phyloP scores from a whole-genome alignment of 2,113 vertebrate species.

The Sylvietta virens region DNA sequence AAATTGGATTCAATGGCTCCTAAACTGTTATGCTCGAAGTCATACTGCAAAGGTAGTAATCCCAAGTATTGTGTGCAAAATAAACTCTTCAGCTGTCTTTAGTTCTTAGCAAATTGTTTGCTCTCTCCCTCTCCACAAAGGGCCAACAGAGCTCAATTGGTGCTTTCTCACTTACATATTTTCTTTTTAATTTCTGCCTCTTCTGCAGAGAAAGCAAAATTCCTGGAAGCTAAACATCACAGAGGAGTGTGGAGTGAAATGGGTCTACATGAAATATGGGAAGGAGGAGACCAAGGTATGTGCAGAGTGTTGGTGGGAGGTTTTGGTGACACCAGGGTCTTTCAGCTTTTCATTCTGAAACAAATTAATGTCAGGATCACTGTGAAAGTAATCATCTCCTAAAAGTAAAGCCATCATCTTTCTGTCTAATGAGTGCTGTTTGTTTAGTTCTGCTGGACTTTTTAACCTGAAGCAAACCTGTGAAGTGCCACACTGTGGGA shows the following conservation, averaged over 20 bases:
- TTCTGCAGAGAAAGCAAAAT: not conserved
- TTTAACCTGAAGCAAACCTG: not conserved
- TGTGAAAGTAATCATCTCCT: not conserved
- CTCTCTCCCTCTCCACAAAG: not conserved
- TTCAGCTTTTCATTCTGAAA: not conserved
- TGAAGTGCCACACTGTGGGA: fast-evolving
- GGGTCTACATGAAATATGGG: fast-evolving
- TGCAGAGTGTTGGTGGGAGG: not conserved
- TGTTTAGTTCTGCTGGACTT: not conserved
- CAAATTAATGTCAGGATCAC: not conserved
- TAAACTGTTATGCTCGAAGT: not conserved
- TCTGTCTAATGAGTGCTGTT: not conserved
- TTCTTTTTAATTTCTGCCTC: not conserved
- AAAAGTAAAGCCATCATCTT: not conserved
- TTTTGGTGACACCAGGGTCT: not conserved
- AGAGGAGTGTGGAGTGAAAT: not conserved
- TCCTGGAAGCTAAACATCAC: not conserved
- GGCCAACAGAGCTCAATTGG: not conserved
- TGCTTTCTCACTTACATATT: not conserved
- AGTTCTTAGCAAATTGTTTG: not conserved
- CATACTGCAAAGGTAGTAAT: not conserved
- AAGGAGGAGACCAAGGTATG: not conserved
- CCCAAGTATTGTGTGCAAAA: not conserved
- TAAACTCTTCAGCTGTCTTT: not conserved
- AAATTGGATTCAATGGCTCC: not conserved